Evolutionary conservation across 1,140 invertebrate species (phyloP).

Genomic region (Eufriesea mexicana): DNA sequence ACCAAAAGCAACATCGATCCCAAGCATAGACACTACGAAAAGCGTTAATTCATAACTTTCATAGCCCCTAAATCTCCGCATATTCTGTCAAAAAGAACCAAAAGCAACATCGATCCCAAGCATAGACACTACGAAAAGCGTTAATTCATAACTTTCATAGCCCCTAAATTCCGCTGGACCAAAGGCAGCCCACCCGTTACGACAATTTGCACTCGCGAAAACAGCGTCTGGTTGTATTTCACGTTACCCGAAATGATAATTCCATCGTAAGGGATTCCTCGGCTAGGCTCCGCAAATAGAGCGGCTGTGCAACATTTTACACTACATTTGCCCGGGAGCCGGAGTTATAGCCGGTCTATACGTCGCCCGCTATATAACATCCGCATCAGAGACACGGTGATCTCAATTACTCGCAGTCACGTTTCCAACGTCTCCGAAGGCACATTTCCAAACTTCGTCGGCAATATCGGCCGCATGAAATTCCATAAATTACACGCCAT

Average conservation of each 20-base stretch:
- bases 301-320: constrained; percentile 13
- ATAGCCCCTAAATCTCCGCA: too few species aligned
- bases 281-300: not conserved
- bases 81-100: too few species aligned
- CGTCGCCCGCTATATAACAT: not conserved
- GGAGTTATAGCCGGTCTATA: not conserved
- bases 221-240: not conserved
- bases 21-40: too few species aligned
- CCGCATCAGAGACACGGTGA: not conserved
- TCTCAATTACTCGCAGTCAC: constrained; percentile 44
- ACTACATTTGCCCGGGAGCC: constrained; percentile 9
- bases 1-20: too few species aligned
- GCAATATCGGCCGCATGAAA: constrained; percentile 57
- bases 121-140: too few species aligned
- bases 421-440: constrained; percentile 3
- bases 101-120: too few species aligned
- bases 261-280: not conserved
- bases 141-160: too few species aligned
- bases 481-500: constrained; percentile 62
- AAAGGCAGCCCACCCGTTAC: not conserved
- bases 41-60: too few species aligned
- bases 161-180: too few species aligned
- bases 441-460: constrained; percentile 50
- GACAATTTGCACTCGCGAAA: not conserved
- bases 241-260: not conserved